These are phyloP conservation scores for Flabesymbios commensalis DNA, from an alignment of 2,888 invertebrate genomes.

Conservation along the genomic window DNA sequence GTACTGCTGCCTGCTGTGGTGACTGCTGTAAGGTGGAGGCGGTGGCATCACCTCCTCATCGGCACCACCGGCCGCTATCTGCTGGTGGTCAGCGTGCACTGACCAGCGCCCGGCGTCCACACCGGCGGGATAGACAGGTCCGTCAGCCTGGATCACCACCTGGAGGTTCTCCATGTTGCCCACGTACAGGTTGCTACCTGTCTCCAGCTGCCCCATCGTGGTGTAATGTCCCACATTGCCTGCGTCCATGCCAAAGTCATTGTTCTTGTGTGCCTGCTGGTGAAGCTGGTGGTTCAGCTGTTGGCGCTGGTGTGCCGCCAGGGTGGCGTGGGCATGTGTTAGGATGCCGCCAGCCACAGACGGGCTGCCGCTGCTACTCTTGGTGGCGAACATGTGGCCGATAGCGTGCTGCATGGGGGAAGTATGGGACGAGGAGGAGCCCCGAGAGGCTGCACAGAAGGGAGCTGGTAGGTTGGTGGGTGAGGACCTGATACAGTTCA, in stretches of 20 bases:
- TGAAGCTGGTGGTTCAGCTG: neutral
- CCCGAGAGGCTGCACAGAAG: conserved; percentile 43
- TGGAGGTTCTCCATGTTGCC: too few species aligned
- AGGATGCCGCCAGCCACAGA: neutral
- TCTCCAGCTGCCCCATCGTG: too few species aligned
- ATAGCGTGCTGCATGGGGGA: neutral
- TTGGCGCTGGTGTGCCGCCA: neutral
- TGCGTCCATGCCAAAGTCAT: neutral
- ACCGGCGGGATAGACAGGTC: too few species aligned
- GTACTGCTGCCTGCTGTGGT: too few species aligned
- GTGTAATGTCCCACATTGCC: neutral
- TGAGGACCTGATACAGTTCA: conserved; percentile 60
- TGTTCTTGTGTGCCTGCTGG: neutral
- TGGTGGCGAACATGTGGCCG: neutral
- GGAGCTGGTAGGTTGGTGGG: conserved; percentile 60
- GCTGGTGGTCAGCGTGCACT: too few species aligned
- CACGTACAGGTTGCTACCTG: too few species aligned
- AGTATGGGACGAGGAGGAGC: conserved; percentile 44
- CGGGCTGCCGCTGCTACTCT: too few species aligned
- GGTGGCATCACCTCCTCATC: too few species aligned
- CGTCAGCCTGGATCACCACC: too few species aligned
- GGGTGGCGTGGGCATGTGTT: conserved; percentile 2
- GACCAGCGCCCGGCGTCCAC: too few species aligned
- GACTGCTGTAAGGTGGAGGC: too few species aligned
- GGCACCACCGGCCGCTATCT: too few species aligned